These are phyloP conservation scores for Oreortyx pictus DNA, from an alignment of 2,797 vertebrate genomes.

Conservation along the genomic window DNA sequence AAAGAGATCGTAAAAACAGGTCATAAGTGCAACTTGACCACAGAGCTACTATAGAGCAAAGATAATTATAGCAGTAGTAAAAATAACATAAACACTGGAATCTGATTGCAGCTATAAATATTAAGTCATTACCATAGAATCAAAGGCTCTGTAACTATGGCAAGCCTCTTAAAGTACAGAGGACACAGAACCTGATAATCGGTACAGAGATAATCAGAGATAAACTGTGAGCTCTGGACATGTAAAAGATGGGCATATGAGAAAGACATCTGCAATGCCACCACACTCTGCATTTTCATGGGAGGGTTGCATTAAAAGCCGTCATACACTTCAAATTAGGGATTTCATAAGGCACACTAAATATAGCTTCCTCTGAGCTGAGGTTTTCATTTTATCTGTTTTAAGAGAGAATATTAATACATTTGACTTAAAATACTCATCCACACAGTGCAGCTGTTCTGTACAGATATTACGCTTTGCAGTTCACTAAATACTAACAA, in stretches of 20 bases:
- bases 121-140: slow-evolving; percentile 14
- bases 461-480: background rate
- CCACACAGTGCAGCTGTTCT: background rate
- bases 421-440: background rate
- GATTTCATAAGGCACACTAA: background rate
- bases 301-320: background rate
- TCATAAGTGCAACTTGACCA: background rate
- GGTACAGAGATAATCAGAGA: background rate
- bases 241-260: background rate
- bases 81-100: slow-evolving; percentile 38
- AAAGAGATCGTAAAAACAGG: background rate
- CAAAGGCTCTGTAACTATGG: background rate
- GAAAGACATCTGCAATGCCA: background rate
- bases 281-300: background rate
- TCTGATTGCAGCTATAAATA: slow-evolving; percentile 34
- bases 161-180: slow-evolving; percentile 26
- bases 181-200: background rate
- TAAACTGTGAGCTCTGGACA: background rate
- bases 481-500: background rate
- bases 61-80: slow-evolving; percentile 18
- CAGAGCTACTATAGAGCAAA: background rate
- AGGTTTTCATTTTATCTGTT: slow-evolving; percentile 8
- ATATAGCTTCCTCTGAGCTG: background rate
- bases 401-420: background rate
- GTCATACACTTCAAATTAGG: background rate